These are phyloP conservation scores for Anguilla anguilla DNA, from an alignment of 2,797 vertebrate genomes.

Conservation along the genomic window DNA sequence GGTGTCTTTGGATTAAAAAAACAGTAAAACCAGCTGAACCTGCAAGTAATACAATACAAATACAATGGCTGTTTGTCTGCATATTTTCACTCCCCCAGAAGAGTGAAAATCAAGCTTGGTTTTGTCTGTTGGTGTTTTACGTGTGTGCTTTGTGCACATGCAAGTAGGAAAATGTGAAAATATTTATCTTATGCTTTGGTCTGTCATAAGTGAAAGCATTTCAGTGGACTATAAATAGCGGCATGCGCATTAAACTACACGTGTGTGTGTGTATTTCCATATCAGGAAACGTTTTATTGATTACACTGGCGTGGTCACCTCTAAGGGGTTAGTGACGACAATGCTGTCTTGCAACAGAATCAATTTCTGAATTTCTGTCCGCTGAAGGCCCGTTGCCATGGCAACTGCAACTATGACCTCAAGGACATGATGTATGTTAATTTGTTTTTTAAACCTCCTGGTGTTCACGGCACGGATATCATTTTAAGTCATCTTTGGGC, in stretches of 20 bases:
- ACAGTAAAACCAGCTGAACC: background rate
- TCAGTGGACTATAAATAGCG: background rate
- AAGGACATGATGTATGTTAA: too few relatives aligned
- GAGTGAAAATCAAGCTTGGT: background rate
- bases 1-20: background rate
- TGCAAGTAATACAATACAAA: background rate
- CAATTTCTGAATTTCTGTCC: background rate
- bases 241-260: background rate
- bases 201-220: background rate
- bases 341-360: background rate
- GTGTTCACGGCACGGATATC: background rate
- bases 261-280: background rate
- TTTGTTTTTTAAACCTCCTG: background rate
- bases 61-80: background rate
- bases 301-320: background rate
- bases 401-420: slow-evolving; percentile 19
- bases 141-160: background rate
- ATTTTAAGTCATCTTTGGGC: background rate
- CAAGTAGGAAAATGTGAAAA: too few relatives aligned
- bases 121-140: background rate
- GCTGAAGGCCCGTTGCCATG: background rate
- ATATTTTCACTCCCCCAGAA: background rate
- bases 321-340: background rate
- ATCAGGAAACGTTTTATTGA: background rate
- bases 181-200: background rate